Base-by-base conservation (phyloP, 2,113 vertebrate species). In the Periophthalmodon schlosseri region DNA sequence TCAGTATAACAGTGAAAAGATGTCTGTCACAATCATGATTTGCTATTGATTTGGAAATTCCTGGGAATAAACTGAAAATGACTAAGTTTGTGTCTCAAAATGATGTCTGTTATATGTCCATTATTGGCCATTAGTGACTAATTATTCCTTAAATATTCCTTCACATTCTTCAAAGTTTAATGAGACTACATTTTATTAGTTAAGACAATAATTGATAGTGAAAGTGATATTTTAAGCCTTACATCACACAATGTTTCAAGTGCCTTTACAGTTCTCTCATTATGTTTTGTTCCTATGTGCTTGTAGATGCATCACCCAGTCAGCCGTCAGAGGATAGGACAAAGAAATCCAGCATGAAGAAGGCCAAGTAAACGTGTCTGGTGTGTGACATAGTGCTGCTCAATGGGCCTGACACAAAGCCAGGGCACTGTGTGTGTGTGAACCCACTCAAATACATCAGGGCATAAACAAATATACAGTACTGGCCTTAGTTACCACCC, bases 381-480 rank as follows among this genome's bases (percentile, higher is more conserved):
- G 58, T 80, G 75, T 23, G 60, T 58, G 74, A 76, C 74, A 63
- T 64, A 60, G 74, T 7, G 82, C 83, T 80, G 82, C 76, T 77
- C 70, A 66, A 70, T 85, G 60, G 72, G 72, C 82, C 82, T 78
- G 75, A 71, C 74, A 72, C 68, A 80, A 33, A 77, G 84, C 87
- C 81, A 68, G 78, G 82, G 79, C 82, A 77, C 79, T 63, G 84
- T 56, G 77, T 89, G 77, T 84, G 73, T 81, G 69, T 81, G 85
- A 76, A 86, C 80, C 78, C 74, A 76, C 76, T 69, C 78, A 75
- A 73, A 77, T 67, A 76, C 82, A 83, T 88, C 90, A 89, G 89
- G 84, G 75, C 80, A 68, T 81, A 77, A 47, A 54, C 34, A 74
- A 50, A 80, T 72, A 57, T 8, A 34, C 84, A 82, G 82, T 81